Base-by-base conservation (phyloP, 2,113 vertebrate genomes). In the Regulus satrapa region DNA sequence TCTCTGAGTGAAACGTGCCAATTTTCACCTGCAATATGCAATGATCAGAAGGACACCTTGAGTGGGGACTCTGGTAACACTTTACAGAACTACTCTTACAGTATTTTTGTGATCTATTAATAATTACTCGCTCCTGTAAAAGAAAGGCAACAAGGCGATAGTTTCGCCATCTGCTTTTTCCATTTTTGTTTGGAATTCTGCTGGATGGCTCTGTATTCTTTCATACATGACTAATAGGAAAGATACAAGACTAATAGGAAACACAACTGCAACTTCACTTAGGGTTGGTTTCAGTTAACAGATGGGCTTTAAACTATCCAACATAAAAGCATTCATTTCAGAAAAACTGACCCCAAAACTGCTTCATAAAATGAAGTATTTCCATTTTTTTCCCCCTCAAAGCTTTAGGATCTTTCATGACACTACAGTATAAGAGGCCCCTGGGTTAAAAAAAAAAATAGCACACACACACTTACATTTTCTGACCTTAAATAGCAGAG, bases 211-310 rank as follows among this genome's bases (percentile, higher is more conserved):
- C 93, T 94, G 89, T 96, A 97, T 92, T 97, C 96, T 97, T 98
- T 98, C 97, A 98, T 97, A 97, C 97, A 97, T 97, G 98, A 97
- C 97, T 98, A 98, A 98, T 97, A 98, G 97, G 95, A 98, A 97
- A 98, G 98, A 98, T 97, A 98, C 95, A 98, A 96, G 93, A 96
- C 96, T 98, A 98, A 98, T 97, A 97, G 94, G 95, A 98, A 98
- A 98, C 98, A 98, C 94, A 96, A 95, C 97, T 98, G 94, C 91
- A 96, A 97, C 95, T 97, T 97, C 87, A 52, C 95, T 96, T 97
- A 97, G 32, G 94, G 94, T 98, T 97, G 98, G 98, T 98, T 98
- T 97, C 97, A 95, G 96, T 98, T 98, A 98, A 97, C 98, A 98
- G 97, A 97, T 97, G 97, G 97, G 97, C 98, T 98, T 98, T 98